Evolutionary conservation across 1,140 invertebrate species (phyloP).

Genomic region (Temnothorax curvispinosus): DNA sequence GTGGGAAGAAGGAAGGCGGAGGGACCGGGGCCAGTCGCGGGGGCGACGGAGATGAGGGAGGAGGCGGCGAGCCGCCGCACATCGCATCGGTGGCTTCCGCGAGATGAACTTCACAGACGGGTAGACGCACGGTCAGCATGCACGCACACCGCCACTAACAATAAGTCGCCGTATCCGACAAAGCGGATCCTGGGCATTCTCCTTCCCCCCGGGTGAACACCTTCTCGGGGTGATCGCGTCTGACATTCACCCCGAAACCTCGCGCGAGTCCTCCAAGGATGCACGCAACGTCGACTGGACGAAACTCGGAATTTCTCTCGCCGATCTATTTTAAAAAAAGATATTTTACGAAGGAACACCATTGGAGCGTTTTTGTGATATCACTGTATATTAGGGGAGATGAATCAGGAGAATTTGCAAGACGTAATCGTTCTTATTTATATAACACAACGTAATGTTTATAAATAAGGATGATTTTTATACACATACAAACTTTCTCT

Average conservation of each 20-base stretch:
- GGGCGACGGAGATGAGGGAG: not conserved
- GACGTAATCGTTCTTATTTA: not conserved
- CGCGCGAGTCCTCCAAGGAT: not conserved
- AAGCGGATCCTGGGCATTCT: not conserved
- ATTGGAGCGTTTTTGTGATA: not conserved
- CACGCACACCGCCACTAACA: constrained; percentile 38
- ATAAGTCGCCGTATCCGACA: constrained; percentile 45
- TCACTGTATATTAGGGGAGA: not conserved
- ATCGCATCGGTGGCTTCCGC: constrained; percentile 21
- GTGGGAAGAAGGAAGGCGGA: not conserved
- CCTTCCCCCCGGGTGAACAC: not conserved
- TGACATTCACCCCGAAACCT: constrained; percentile 18
- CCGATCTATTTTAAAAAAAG: not conserved
- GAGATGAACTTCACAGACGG: constrained; percentile 49
- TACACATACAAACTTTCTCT: not conserved
- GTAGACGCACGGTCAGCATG: constrained; percentile 47
- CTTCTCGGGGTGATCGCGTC: constrained; percentile 2
- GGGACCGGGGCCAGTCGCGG: not conserved
- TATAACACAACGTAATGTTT: not conserved
- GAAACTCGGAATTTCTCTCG: not conserved
- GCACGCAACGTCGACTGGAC: constrained; percentile 5
- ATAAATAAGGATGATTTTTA: not conserved
- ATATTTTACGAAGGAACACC: not conserved
- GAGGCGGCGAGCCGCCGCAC: constrained; percentile 10
- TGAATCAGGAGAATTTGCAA: not conserved